phyloP scores from a whole-genome alignment of 2,888 invertebrate genomes.

The Trichacis sp. region DNA sequence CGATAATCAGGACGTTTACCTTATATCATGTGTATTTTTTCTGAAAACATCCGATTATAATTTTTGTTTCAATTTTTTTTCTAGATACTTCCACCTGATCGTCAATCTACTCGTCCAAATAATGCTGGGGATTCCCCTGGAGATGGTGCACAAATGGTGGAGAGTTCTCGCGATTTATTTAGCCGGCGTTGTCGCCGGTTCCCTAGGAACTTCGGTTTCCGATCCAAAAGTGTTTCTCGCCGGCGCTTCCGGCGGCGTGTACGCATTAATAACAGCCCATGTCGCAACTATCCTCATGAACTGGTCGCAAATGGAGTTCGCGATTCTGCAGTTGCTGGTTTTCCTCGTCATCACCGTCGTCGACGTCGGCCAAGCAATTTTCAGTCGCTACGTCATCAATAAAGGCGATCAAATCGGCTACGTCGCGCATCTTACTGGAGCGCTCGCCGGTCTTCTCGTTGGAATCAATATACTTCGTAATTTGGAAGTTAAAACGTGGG shows the following conservation, averaged over 20 bases:
- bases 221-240: constrained; percentile 86
- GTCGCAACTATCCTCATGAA: constrained; percentile 94
- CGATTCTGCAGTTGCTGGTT: constrained; percentile 84
- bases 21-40: no score
- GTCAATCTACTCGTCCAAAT: constrained; percentile 94
- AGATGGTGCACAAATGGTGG: constrained; percentile 98
- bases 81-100: constrained; percentile 85
- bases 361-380: constrained; percentile 92
- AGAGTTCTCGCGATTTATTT: constrained; percentile 86
- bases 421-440: constrained; percentile 93
- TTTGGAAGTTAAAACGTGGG: constrained; percentile 83
- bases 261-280: constrained; percentile 93
- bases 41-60: no score
- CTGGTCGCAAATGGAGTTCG: constrained; percentile 97
- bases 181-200: constrained; percentile 87
- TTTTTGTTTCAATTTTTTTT: no score
- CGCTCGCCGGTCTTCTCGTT: constrained; percentile 85
- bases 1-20: no score
- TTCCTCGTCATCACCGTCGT: constrained; percentile 84
- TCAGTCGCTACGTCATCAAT: constrained; percentile 83
- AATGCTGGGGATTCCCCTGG: constrained; percentile 92
- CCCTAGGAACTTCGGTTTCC: constrained; percentile 83
- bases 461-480: constrained; percentile 89
- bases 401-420: constrained; percentile 87
- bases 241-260: constrained; percentile 96